Base-by-base conservation (phyloP, 2,797 vertebrate genomes). In the Taeniopygia guttata region DNA sequence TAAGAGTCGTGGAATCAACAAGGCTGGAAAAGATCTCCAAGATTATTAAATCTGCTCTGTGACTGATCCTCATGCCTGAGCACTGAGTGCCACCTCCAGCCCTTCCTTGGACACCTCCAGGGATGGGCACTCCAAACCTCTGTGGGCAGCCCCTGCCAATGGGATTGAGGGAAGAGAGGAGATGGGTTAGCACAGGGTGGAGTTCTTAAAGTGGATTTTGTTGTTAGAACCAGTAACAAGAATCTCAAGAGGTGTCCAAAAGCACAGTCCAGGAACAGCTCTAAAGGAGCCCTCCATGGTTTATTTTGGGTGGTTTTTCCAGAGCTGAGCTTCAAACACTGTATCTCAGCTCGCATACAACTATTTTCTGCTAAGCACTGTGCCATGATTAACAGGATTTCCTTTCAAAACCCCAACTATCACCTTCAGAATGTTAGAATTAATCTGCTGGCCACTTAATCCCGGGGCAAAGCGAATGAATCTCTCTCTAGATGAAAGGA, bases 1-100 rank as follows among this genome's bases (percentile, higher is more conserved):
- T 1, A 17, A 17, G 38, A 36, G 26, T 5, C 34, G 30, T 1
- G 1, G 52, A 32, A 52, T 19, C 17, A 3, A 5, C 5, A 15
- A 23, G 26, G 54, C 1, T 67, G 46, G 40, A 19, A 48, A 60
- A 67, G 16, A 7, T 22, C 48, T 27, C 18, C 54, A 16, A 9
- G 34, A 4, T 18, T 18, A 32, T 25, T 11, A n/a, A 2, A 21
- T 15, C 46, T 58, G 26, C 5, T 9, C 42, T 48, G 34, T 42
- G 54, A 10, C 13, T 16, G 10, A 81, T 10, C 8, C 46, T 52
- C 54, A 22, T 1, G 1, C 11, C 51, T 49, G 42, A 64, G 58
- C 84, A 38, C 59, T 52, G 4, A 46, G 21, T 30, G 76, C 40
- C 52, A 40, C 0, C 0, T 34, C 23, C 52, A 40, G 29, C 0